A percentile compares a stretch with the other conserved stretches of the same genome.
Conservation (phyloP, 2,113 vertebrate genomes). For the Oreochromis niloticus region DNA sequence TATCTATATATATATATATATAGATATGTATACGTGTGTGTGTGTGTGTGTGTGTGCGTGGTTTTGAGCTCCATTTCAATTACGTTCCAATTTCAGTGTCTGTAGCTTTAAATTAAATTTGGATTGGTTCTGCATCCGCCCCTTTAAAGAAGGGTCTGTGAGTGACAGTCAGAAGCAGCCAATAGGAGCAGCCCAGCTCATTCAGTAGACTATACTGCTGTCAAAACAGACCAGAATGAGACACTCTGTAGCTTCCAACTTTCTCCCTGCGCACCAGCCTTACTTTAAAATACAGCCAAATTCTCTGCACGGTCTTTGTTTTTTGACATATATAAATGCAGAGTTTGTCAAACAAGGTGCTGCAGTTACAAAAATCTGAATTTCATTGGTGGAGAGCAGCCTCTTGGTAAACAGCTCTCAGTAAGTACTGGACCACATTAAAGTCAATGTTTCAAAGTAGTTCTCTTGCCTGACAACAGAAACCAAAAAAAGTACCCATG, state of each 20-base stretch:
- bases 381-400: not conserved
- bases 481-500: not conserved
- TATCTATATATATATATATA: too few species aligned
- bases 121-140: not conserved
- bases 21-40: fast-evolving
- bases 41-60: too few species aligned
- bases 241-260: not conserved
- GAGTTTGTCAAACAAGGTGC: not conserved
- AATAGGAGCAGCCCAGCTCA: not conserved
- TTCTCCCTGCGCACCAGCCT: not conserved
- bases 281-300: not conserved
- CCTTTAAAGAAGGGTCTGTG: not conserved
- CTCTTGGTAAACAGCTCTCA: not conserved
- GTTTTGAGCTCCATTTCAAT: not conserved
- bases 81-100: not conserved
- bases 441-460: not conserved
- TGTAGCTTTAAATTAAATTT: not conserved
- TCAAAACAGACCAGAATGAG: not conserved
- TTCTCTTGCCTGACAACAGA: not conserved
- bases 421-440: not conserved
- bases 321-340: not conserved
- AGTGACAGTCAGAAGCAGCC: not conserved
- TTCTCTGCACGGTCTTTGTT: not conserved
- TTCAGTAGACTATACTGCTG: not conserved
- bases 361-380: not conserved